Evolutionary conservation across 1,140 invertebrate genomes (phyloP).

Genomic region (Psix sp.): DNA sequence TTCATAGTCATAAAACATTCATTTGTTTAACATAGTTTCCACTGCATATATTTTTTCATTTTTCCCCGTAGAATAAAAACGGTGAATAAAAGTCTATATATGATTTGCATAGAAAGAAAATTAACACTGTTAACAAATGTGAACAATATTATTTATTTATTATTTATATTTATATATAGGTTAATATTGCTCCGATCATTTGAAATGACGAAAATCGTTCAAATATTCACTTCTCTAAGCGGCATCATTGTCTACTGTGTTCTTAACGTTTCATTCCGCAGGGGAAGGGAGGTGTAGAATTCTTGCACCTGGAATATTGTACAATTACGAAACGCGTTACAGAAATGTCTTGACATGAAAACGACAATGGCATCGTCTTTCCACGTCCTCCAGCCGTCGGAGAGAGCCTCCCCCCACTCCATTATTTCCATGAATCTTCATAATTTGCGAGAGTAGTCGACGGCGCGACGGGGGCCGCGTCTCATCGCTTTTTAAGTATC

Average conservation of each 20-base stretch:
- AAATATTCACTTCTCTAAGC: not conserved
- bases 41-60: no score
- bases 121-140: no score
- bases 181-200: not conserved
- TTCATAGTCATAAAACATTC: no score
- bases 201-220: not conserved
- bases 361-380: slow-evolving; percentile 17
- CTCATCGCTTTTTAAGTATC: slow-evolving; percentile 37
- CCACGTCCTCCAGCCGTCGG: slow-evolving; percentile 1
- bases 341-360: slow-evolving; percentile 28
- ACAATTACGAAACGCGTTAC: slow-evolving; percentile 35
- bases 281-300: not conserved
- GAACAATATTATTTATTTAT: no score
- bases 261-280: not conserved
- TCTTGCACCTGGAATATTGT: slow-evolving; percentile 13
- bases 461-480: slow-evolving; percentile 3
- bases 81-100: no score
- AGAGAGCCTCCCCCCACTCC: no score
- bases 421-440: slow-evolving; percentile 8
- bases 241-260: no score
- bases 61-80: no score
- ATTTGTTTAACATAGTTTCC: no score
- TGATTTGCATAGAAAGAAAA: no score
- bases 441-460: slow-evolving; percentile 22
- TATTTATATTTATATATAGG: no score